A percentile compares a stretch with the other conserved stretches of the same genome.
phyloP scores from a whole-genome alignment of 2,113 vertebrate species.

The Pteronura brasiliensis region DNA sequence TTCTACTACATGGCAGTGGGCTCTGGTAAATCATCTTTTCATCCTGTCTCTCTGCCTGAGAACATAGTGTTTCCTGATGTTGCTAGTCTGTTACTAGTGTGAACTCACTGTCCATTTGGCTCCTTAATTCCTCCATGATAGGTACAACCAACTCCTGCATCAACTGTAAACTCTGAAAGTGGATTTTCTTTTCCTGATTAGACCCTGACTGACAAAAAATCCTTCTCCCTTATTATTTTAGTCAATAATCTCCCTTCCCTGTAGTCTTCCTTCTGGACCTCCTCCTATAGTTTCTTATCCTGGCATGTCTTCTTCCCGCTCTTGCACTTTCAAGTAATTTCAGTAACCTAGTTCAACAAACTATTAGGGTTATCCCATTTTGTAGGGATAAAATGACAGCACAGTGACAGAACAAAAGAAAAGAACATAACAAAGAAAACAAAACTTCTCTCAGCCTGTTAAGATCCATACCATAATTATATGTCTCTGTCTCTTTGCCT shows the following conservation, averaged over 20 bases:
- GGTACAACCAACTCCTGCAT: neutral
- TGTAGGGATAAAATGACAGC: neutral
- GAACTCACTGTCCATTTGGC: neutral
- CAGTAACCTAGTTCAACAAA: neutral
- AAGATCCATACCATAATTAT: neutral
- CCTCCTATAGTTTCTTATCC: neutral
- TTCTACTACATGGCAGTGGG: neutral
- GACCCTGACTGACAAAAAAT: neutral
- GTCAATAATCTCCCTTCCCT: neutral
- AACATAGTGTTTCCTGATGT: neutral
- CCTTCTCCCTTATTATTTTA: neutral
- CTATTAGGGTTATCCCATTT: neutral
- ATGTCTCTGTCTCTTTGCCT: neutral
- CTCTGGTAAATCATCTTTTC: neutral
- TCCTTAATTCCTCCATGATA: neutral
- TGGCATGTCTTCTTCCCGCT: neutral
- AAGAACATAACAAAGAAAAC: neutral
- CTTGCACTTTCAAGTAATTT: neutral
- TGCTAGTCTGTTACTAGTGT: neutral
- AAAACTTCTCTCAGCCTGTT: neutral
- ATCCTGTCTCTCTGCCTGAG: neutral
- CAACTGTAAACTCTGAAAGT: neutral
- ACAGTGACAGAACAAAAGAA: neutral
- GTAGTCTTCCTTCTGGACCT: neutral
- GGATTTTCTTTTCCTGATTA: neutral